Base-by-base conservation (phyloP, 2,797 vertebrate genomes). In the Crenuchus spilurus region DNA sequence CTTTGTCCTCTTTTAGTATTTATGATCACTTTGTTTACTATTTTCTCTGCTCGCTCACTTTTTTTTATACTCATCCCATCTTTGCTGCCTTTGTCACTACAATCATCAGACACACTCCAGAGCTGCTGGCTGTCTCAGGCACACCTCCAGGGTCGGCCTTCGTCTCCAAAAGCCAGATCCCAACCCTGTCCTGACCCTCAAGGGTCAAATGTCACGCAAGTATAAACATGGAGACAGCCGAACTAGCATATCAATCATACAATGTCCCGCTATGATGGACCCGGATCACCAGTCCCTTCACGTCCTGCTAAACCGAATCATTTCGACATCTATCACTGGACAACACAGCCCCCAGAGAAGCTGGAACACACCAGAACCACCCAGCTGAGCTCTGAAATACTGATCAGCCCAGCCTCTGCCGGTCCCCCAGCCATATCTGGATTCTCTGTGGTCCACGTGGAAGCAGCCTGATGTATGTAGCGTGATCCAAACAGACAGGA, bases 401-500 rank as follows among this genome's bases (percentile, higher is more conserved):
- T 62, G 24, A 72, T n/a, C 54, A 72, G 35, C 41, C 11, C 5
- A 14, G 42, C 22, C 72, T 68, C 63, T 22, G 18, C 2, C 7
- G 69, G 11, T 67, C 44, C 58, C 18, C 39, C n/a, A 30, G 61
- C 18, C 61, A 60, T 55, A 26, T 33, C 33, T 5, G 54, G 41
- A 51, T 67, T 54, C 55, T 82, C 68, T 63, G 69, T 24, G 48
- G 51, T 58, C 31, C 28, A 52, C 65, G 62, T 77, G 70, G 66
- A 77, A 78, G 76, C 73, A 82, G 63, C 62, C 35, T 46, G 77
- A 79, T 82, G 67, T 74, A 76, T 88, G 87, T 86, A 84, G 84
- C 84, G 79, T 80, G 84, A 90, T 90, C 89, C 87, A 86, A 89
- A 87, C 84, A 87, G 72, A 74, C 58, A 83, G 75, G 6, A 28